Percentiles rank a stretch among this genome's conserved stretches.
Conservation (phyloP, 2,113 vertebrate species). For the Myotis davidii region DNA sequence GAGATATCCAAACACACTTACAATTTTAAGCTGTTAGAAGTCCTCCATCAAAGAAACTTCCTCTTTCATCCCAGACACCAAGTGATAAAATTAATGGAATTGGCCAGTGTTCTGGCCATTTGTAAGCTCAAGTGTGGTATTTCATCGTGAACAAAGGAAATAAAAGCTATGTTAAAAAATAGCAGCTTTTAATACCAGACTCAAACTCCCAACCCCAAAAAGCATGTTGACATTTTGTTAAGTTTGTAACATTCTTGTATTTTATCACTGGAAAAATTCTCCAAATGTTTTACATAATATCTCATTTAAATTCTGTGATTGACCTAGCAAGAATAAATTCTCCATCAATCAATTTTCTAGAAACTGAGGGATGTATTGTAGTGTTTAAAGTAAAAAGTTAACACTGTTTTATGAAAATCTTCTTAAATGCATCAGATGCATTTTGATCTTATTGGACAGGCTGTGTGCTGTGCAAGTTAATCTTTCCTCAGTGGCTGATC, state of each 20-base stretch:
- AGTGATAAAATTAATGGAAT: not conserved
- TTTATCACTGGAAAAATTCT: constrained; percentile 5
- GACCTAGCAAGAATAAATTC: not conserved
- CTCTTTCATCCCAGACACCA: not conserved
- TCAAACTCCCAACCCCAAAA: not conserved
- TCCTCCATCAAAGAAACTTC: not conserved
- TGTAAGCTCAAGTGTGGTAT: not conserved
- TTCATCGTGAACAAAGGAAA: not conserved
- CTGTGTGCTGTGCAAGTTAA: not conserved
- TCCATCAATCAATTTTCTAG: not conserved
- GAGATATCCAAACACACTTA: not conserved
- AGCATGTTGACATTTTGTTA: not conserved
- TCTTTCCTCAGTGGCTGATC: not conserved
- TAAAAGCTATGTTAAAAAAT: not conserved
- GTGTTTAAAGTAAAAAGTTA: not conserved
- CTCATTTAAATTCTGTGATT: not conserved
- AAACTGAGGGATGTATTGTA: not conserved
- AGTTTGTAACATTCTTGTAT: constrained; percentile 3
- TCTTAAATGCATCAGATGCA: not conserved
- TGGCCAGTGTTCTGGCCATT: not conserved
- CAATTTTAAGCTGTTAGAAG: not conserved
- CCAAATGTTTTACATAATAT: not conserved
- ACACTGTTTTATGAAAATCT: not conserved
- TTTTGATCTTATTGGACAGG: not conserved
- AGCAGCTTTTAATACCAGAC: not conserved